phyloP scores from a whole-genome alignment of 2,888 invertebrate genomes.

The Stenurella melanura region DNA sequence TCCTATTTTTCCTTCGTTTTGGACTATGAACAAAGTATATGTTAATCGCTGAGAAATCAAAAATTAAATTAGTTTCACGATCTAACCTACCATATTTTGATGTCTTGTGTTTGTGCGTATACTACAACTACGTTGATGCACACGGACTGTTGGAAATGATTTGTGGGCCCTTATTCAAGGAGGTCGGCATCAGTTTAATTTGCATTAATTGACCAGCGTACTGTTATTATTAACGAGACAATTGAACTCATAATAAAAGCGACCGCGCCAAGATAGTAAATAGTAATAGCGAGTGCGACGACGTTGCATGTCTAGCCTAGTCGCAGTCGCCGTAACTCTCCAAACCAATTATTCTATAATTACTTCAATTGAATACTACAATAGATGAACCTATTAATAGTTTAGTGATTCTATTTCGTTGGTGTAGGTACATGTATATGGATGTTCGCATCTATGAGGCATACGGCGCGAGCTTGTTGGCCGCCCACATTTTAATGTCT shows the following conservation, averaged over 20 bases:
- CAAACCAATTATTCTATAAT: constrained; percentile 53
- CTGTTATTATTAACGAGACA: constrained; percentile 21
- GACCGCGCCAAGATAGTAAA: constrained; percentile 40
- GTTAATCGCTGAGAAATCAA: background rate
- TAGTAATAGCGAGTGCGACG: constrained; percentile 27
- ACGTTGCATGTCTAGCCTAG: constrained; percentile 43
- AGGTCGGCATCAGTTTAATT: constrained; percentile 12
- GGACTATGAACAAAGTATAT: background rate
- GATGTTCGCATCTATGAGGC: background rate
- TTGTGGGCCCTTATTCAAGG: constrained; percentile 4
- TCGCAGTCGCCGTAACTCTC: constrained; percentile 42
- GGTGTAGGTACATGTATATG: constrained; percentile 5
- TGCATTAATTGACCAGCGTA: constrained; percentile 30
- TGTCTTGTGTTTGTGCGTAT: background rate
- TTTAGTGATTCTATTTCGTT: constrained; percentile 20
- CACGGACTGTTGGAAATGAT: background rate
- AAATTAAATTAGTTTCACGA: background rate
- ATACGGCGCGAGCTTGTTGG: background rate
- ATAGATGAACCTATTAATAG: constrained; percentile 35
- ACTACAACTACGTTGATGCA: background rate
- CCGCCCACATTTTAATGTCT: background rate
- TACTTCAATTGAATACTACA: constrained; percentile 51
- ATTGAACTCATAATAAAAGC: constrained; percentile 14
- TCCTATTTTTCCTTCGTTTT: no score
- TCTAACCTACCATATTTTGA: background rate